Evolutionary conservation across 2,888 invertebrate genomes (phyloP), one percentile per base, ranked within the genome.

Genomic region (Tenthredo scrophulariae): DNA sequence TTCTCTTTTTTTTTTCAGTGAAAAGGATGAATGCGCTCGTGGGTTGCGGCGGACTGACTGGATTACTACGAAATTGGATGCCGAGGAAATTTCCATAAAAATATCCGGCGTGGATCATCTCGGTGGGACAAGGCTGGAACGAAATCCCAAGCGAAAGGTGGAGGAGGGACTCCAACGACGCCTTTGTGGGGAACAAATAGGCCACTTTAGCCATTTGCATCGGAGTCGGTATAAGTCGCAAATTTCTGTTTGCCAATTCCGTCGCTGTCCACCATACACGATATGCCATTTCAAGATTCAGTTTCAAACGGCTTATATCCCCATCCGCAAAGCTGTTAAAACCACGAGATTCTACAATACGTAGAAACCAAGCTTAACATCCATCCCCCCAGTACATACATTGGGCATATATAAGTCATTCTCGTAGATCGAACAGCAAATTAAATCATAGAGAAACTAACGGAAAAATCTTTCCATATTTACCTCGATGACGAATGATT

Each of bases 21-120:
- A 40, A 83, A 70, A 83, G 83, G 67, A 83, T 29, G 83, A 67
- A 83, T 83, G 83, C 70, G 83, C 62, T n/a, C 80, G 40, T 80
- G 80, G 37, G 62, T 83, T 58, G 83, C 50, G 83, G 83, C 70
- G 70, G 70, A 83, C 83, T 67, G 46, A 83, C 46, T 83, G 83
- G 83, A 83, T 83, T 83, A 83, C 83, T 43, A 67, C 50, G 83
- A 83, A 83, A 83, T 83, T 83, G 83, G 83, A 83, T 83, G 83
- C 67, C 70, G 83, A 40, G 80, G 80, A 83, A 83, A 83, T 83
- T 70, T 83, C 83, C 83, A 83, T 83, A 83, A 83, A 83, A 83
- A 83, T 83, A 83, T 83, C 26, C 67, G 29, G 65, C 83, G 67
- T 70, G 83, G 83, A 83, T 83, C 83, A 83, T 83, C 83, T 70